Evolutionary conservation across 2,888 invertebrate species (phyloP), one percentile per base, ranked within the genome.

Genomic region (Macropis europaea): DNA sequence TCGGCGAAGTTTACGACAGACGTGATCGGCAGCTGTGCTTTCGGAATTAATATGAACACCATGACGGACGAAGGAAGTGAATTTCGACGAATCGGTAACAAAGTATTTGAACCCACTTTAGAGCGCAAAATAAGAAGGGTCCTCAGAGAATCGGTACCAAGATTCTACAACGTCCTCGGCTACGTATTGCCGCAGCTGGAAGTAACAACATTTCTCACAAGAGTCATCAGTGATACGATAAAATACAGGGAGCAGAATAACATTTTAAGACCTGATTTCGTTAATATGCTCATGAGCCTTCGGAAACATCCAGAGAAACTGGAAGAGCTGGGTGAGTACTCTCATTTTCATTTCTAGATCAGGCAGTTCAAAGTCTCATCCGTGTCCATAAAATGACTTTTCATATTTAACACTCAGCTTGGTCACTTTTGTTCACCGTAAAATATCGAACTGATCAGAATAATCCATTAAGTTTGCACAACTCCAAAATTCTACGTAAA

Each of bases 251-350:
- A 91, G 77, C 86, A 86, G 26, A 91, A 91, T 76, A 88, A 91
- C 3, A 79, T 93, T 0, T 84, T 84, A 0, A 86, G 92, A 22
- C 92, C 92, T 53, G 93, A 93, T 84, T 93, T 93, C 72, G 84
- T 94, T 45, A 92, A 93, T 74, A 80, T 93, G 2, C 85, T 93
- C 43, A 89, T 92, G 30, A 90, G 92, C 45, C 79, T 93, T 13
- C 91, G 91, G 74, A 90, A 91, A 40, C 90, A 91, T 62, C 79
- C 78, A 0, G 42, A 61, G 5, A 62, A 34, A 0, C 0, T 74
- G n/a, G 43, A 32, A 0, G 13, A 30, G 30, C 30, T 42, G 6
- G 19, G 70, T 73, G 28, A 28, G 54, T 11, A 28, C 28, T 7
- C 6, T 6, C 6, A n/a, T n/a, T n/a, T n/a, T n/a, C n/a, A n/a